phyloP scores from a whole-genome alignment of 2,797 vertebrate species.

The Caiman crocodilus region DNA sequence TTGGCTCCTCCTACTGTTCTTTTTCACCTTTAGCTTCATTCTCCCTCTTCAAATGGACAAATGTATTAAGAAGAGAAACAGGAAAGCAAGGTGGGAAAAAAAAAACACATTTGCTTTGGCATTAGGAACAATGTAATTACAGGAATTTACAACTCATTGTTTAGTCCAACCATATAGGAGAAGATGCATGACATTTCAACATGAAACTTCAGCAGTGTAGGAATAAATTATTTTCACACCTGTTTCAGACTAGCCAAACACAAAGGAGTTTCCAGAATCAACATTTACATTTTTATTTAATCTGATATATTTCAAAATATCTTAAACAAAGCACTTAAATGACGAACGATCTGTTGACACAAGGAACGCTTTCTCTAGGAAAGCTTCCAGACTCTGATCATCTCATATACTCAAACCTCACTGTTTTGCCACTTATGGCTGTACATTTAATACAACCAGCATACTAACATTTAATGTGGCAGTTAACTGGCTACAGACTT shows the following conservation, averaged over 20 bases:
- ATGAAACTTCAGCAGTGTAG: not conserved
- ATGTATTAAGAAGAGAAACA: rapidly evolving
- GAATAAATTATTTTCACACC: not conserved
- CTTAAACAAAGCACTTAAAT: not conserved
- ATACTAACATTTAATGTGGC: not conserved
- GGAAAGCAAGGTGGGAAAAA: not conserved
- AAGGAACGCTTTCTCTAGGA: not conserved
- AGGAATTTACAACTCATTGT: rapidly evolving
- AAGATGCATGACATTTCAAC: not conserved
- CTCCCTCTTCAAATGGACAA: not conserved
- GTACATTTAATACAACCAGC: constrained; percentile 43
- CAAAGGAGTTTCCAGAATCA: not conserved
- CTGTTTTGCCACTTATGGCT: constrained; percentile 31
- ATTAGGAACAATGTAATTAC: rapidly evolving
- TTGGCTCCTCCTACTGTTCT: not conserved
- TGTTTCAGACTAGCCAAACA: not conserved
- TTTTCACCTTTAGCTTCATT: not conserved
- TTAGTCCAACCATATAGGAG: rapidly evolving
- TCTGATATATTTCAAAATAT: no score
- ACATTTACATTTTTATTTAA: not conserved
- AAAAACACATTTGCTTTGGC: not conserved
- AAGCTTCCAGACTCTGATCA: not conserved
- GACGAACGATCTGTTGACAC: not conserved
- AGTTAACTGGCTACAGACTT: constrained; percentile 41
- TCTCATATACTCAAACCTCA: not conserved